Evolutionary conservation across 2,797 vertebrate genomes (phyloP).

Genomic region (Bufotes viridis): DNA sequence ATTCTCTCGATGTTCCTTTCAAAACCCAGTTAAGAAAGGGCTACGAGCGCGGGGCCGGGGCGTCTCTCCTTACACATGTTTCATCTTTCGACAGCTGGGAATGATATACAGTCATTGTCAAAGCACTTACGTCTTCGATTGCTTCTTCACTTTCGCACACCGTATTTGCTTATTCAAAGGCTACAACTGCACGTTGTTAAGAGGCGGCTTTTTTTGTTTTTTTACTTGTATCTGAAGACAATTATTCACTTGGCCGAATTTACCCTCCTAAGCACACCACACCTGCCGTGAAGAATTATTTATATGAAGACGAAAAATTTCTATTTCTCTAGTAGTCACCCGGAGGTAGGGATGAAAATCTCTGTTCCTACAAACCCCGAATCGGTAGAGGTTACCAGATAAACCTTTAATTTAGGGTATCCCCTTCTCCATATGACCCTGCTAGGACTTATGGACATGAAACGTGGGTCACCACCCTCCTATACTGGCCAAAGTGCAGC

Average conservation of each 20-base stretch:
- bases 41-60: not conserved
- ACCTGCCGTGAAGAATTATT: not conserved
- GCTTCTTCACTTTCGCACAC: constrained; percentile 33
- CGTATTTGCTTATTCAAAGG: constrained; percentile 57
- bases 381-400: not conserved
- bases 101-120: constrained; percentile 57
- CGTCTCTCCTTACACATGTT: constrained; percentile 25
- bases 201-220: not conserved
- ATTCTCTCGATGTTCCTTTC: constrained; percentile 3
- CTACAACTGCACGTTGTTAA: not conserved
- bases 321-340: not conserved
- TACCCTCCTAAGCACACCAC: not conserved
- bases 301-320: too few relatives aligned
- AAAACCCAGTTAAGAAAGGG: not conserved
- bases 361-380: not conserved
- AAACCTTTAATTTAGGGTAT: not conserved
- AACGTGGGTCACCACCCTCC: too few relatives aligned
- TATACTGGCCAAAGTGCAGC: too few relatives aligned
- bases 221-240: not conserved
- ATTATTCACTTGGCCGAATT: constrained; percentile 17
- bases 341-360: not conserved
- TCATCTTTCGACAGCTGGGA: constrained; percentile 44
- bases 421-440: too few relatives aligned
- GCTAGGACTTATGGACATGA: too few relatives aligned
- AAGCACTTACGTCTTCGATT: constrained; percentile 48